Base-by-base conservation (phyloP, 2,113 vertebrate species). In the Chroicocephalus ridibundus region DNA sequence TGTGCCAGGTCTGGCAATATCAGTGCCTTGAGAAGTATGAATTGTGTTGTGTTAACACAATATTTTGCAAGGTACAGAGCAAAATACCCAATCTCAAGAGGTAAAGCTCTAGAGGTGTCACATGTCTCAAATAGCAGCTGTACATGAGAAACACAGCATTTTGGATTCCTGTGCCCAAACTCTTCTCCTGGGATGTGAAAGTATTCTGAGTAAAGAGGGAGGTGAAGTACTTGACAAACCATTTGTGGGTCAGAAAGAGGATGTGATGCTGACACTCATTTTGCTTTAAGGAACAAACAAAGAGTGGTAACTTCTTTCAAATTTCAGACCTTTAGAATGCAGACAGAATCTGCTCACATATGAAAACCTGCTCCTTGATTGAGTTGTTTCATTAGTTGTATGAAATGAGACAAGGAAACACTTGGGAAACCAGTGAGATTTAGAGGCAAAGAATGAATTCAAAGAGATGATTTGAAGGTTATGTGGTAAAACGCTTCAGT, bases 381-480 rank as follows among this genome's bases (percentile, higher is more conserved):
- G 98, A 98, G 96, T 96, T 98, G 98, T 98, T 98, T 97, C 96
- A 98, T 98, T 98, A 98, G 61, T 54, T 71, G 71, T 97, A 98
- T 97, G 94, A 98, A 98, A 97, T 96, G 75, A 98, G 97, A 98
- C 97, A 96, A 81, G 85, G 80, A 97, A 97, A 92, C 97, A 93
- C 97, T 97, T 95, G 97, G 97, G 97, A 97, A 96, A 97, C 49
- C 78, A 92, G 86, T 58, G 79, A 97, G 93, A 96, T 96, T 97
- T 96, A 96, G 97, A 97, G 94, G 87, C 88, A 94, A 95, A 96
- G 96, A 96, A 61, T 72, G 69, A 97, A 98, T 98, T 97, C 96
- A 98, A 97, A 98, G 93, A 97, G 89, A 98, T 96, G 75, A 98
- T 98, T 97, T 98, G 97, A 98, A 98, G 97, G 98, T 97, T 98